phyloP scores from a whole-genome alignment of 2,888 invertebrate genomes.

The Schizaphis graminum region DNA sequence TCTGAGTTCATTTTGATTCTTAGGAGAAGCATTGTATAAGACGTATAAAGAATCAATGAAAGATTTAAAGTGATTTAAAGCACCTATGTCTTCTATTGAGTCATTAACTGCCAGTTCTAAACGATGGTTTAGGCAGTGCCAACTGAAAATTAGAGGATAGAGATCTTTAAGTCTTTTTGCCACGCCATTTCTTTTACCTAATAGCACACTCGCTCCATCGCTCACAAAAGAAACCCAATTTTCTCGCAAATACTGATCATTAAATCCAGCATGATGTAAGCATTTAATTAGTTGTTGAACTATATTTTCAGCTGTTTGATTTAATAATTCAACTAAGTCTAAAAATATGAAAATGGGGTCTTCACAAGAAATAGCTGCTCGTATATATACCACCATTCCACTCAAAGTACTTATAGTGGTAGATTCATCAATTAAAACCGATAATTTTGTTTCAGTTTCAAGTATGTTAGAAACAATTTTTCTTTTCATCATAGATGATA shows the following conservation, averaged over 20 bases:
- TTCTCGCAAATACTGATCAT: not conserved
- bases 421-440: not conserved
- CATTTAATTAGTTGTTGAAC: not conserved
- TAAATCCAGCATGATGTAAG: not conserved
- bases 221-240: not conserved
- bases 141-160: constrained; percentile 63
- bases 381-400: not conserved
- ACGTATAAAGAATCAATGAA: constrained; percentile 62
- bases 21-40: constrained; percentile 27
- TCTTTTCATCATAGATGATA: not conserved
- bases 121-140: constrained; percentile 67
- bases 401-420: not conserved
- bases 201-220: not conserved
- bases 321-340: not conserved
- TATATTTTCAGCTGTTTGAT: constrained; percentile 10
- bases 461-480: not conserved
- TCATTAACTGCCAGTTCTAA: constrained; percentile 66
- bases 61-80: constrained; percentile 67
- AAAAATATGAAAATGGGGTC: not conserved
- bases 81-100: constrained; percentile 63
- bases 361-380: not conserved
- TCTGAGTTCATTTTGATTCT: constrained; percentile 66
- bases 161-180: constrained; percentile 13
- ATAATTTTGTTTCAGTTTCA: not conserved
- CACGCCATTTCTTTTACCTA: not conserved